Evolutionary conservation across 1,140 invertebrate genomes (phyloP).

Genomic region (Contarinia nasturtii): DNA sequence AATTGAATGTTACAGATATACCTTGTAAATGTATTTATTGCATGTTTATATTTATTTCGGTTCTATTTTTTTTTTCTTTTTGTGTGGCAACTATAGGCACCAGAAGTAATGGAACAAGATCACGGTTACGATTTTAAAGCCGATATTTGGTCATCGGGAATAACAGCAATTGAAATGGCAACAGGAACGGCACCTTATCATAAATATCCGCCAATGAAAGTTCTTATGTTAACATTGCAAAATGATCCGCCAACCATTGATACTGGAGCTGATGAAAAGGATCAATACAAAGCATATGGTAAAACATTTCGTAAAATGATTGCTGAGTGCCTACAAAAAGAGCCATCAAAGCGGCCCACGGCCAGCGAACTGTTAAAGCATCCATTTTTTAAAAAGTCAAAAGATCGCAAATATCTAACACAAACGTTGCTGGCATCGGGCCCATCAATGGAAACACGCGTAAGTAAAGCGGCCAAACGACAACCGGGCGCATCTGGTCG

Average conservation of each 20-base stretch:
- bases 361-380: slow-evolving; percentile 96
- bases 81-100: slow-evolving; percentile 35
- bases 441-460: slow-evolving; percentile 69
- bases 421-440: slow-evolving; percentile 75
- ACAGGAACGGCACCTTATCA: slow-evolving; percentile 97
- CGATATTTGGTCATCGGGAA: slow-evolving; percentile 99
- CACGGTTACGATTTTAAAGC: slow-evolving; percentile 98
- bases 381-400: slow-evolving; percentile 98
- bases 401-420: slow-evolving; percentile 88
- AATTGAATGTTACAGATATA: neutral
- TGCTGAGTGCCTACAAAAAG: slow-evolving; percentile 84
- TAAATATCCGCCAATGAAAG: slow-evolving; percentile 98
- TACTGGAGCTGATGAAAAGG: slow-evolving; percentile 84
- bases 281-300: slow-evolving; percentile 94
- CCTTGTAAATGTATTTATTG: too few species aligned
- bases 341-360: slow-evolving; percentile 83
- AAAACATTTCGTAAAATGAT: slow-evolving; percentile 96
- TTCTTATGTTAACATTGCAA: slow-evolving; percentile 91
- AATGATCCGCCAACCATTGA: slow-evolving; percentile 96
- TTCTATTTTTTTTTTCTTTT: neutral
- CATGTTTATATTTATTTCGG: neutral
- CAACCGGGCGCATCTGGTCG: slow-evolving; percentile 82
- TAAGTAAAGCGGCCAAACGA: slow-evolving; percentile 68
- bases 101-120: slow-evolving; percentile 99
- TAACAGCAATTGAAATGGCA: slow-evolving; percentile 97